These are phyloP conservation scores for Caenorhabditis sp. DNA, from an alignment of 2,888 invertebrate genomes.

Conservation along the genomic window DNA sequence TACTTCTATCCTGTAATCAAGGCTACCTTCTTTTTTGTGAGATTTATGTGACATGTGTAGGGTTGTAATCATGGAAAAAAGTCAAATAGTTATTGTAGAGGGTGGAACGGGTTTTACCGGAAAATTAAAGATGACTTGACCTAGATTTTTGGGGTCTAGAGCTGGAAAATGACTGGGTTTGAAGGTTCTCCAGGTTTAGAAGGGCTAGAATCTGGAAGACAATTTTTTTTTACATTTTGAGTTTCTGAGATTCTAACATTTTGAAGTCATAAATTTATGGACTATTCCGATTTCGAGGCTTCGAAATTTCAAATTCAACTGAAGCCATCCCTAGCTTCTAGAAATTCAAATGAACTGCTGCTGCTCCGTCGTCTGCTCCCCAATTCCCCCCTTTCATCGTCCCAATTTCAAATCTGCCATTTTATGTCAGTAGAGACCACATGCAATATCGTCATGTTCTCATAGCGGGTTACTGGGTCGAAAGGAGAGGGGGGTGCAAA, in stretches of 20 bases:
- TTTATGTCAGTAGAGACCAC: slow-evolving; percentile 23
- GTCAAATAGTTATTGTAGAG: not conserved
- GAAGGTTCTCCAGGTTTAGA: not conserved
- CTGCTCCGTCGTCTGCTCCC: not conserved
- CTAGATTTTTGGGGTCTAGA: not conserved
- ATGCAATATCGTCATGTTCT: slow-evolving; percentile 60
- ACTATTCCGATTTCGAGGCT: too few relatives aligned
- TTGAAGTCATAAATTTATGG: too few relatives aligned
- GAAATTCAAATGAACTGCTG: slow-evolving; percentile 20
- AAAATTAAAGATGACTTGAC: slow-evolving; percentile 6
- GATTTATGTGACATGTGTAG: slow-evolving; percentile 13
- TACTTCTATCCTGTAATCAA: slow-evolving; percentile 34
- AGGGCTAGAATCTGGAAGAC: too few relatives aligned
- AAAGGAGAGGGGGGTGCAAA: not conserved
- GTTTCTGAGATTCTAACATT: too few relatives aligned
- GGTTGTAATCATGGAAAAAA: not conserved
- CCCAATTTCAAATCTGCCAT: slow-evolving; percentile 28
- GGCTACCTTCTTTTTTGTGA: slow-evolving; percentile 11
- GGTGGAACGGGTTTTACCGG: slow-evolving; percentile 12
- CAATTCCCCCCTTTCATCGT: not conserved
- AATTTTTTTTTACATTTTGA: not conserved
- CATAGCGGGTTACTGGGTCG: slow-evolving; percentile 63
- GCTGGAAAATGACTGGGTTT: not conserved
- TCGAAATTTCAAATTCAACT: too few relatives aligned
- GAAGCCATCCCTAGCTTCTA: not conserved